Evolutionary conservation across 2,888 invertebrate genomes (phyloP).

Genomic region (Acronicta aceris): DNA sequence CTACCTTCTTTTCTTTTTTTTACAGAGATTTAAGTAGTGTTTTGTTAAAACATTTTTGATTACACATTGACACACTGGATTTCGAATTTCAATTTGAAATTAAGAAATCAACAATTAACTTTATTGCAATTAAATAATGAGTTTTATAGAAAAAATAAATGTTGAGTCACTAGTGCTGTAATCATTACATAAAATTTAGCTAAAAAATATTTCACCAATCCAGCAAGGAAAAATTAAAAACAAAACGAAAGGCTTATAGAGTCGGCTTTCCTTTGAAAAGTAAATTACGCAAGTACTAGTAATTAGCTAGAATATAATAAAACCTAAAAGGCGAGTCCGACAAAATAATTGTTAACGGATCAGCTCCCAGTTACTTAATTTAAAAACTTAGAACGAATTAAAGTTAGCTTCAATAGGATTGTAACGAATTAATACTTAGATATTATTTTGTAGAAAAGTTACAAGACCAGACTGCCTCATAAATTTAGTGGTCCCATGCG

Average conservation of each 20-base stretch:
- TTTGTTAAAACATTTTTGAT: too few relatives aligned
- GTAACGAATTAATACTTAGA: not conserved
- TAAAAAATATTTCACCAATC: slow-evolving; percentile 2
- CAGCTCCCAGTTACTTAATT: not conserved
- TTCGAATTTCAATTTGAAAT: not conserved
- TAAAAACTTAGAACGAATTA: not conserved
- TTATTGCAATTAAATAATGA: slow-evolving; percentile 2
- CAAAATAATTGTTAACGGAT: slow-evolving; percentile 2
- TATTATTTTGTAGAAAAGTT: not conserved
- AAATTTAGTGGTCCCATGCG: too few relatives aligned
- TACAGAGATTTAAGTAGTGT: too few relatives aligned
- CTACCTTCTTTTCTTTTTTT: not conserved
- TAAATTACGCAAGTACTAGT: slow-evolving; percentile 18
- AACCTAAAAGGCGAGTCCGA: slow-evolving; percentile 2
- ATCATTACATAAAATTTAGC: slow-evolving; percentile 13
- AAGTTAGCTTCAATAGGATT: not conserved
- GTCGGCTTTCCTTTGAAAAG: slow-evolving; percentile 5
- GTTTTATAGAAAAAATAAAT: slow-evolving; percentile 4
- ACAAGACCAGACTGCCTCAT: too few relatives aligned
- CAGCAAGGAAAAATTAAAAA: not conserved
- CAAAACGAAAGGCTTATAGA: not conserved
- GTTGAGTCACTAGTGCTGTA: not conserved
- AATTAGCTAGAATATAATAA: slow-evolving; percentile 14
- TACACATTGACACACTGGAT: too few relatives aligned
- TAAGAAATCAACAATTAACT: not conserved